Base-by-base conservation (phyloP, 1,140 invertebrate species). In the Euura saliciscinereae region DNA sequence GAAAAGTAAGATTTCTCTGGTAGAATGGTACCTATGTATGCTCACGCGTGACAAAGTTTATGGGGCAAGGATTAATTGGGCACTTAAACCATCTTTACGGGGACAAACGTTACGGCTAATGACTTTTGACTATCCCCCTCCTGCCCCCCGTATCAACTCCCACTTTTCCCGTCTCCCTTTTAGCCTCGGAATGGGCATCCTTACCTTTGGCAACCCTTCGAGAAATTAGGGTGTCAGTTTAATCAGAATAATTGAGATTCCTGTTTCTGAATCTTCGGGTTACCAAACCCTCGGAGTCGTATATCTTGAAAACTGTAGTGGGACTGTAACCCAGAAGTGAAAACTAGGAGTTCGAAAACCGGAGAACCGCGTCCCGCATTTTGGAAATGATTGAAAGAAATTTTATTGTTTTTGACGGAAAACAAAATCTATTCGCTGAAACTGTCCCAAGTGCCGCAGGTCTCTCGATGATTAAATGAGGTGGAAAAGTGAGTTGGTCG, bases 241-340 rank as follows among this genome's bases (percentile, higher is more conserved):
- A 78, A 79, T 76, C 75, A 74, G 77, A 79, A 81, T 82, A 82
- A 78, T 75, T 75, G 77, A 78, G 76, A 82, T 80, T 82, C 78
- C 79, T 73, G 76, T 66, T 73, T 77, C 73, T 67, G 10, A 67
- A 44, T 59, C 51, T 59, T 59, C 51, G 8, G 51, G 3, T 59
- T 6, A 59, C 51, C 51, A 11, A 59, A 59, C 51, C 51, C 51
- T n/a, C 3, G 8, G 51, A 59, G 46, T n/a, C 13, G 69, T 71
- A 71, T 65, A 65, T 71, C 65, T 71, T 71, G 51, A 59, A 59
- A 59, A 59, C 51, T 59, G 2, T 59, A n/a, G 8, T n/a, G 51
- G 51, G 51, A 28, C 13, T 6, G 28, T 28, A 28, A 59, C 51
- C 13, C 51, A 59, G 13, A 8, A 8, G 8, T 59, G 51, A 6